Evolutionary conservation across 2,797 vertebrate species (phyloP).

Genomic region (Gadopsis marmoratus): DNA sequence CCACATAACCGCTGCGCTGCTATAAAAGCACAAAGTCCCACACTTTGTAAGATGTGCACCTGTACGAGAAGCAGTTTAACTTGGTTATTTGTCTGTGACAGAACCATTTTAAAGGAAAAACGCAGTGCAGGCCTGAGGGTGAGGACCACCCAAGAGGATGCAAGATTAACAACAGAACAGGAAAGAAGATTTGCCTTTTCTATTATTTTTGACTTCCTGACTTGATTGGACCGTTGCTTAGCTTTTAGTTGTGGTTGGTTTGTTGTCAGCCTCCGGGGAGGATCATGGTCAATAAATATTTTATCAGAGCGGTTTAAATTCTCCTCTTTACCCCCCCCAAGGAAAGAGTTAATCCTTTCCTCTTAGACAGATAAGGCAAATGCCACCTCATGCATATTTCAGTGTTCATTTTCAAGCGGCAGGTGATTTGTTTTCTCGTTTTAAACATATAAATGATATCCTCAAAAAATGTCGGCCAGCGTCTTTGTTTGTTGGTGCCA

Average conservation of each 20-base stretch:
- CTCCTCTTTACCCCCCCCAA: neutral
- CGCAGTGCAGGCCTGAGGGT: neutral
- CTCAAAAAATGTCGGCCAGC: neutral
- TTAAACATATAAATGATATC: neutral
- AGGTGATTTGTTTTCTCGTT: constrained; percentile 1
- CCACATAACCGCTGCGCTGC: neutral
- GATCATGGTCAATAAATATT: neutral
- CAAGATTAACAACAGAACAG: neutral
- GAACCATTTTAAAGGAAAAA: neutral
- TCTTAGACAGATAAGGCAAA: neutral
- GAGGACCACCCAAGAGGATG: constrained; percentile 2
- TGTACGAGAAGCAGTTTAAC: neutral
- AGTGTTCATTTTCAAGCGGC: neutral
- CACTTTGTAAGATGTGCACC: neutral
- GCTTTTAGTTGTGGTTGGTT: neutral
- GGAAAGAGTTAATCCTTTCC: neutral
- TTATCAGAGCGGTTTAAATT: neutral
- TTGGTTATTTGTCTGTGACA: neutral
- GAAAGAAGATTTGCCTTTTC: neutral
- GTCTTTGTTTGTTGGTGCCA: neutral
- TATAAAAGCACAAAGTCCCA: neutral
- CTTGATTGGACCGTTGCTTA: neutral
- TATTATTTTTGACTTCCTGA: neutral
- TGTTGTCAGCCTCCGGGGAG: neutral
- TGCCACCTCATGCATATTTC: neutral